Percentiles rank a stretch among this genome's conserved stretches.
phyloP scores from a whole-genome alignment of 2,888 invertebrate species.

The Ormyrus rosae region DNA sequence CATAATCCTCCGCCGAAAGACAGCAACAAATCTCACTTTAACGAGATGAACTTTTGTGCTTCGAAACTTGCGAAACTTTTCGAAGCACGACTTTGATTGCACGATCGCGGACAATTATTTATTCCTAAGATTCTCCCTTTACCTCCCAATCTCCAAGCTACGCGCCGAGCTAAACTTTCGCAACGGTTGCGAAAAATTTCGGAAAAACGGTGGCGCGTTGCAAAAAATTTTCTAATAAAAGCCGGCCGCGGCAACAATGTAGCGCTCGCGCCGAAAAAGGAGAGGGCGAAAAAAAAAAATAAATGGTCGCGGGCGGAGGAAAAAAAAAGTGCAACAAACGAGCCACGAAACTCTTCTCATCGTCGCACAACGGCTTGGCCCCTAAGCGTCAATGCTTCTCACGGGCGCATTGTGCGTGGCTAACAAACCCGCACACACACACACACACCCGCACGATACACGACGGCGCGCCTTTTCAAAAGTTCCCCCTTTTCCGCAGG shows the following conservation, averaged over 20 bases:
- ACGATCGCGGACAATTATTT: too few species aligned
- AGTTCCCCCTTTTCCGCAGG: not conserved
- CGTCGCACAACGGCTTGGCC: not conserved
- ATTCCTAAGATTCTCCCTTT: too few species aligned
- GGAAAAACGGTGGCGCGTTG: not conserved
- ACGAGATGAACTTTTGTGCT: too few species aligned
- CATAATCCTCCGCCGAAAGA: not conserved
- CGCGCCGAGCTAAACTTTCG: too few species aligned
- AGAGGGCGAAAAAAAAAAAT: too few species aligned
- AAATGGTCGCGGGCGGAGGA: not conserved
- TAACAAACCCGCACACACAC: not conserved
- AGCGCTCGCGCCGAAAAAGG: too few species aligned
- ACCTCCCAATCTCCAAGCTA: too few species aligned
- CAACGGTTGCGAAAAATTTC: too few species aligned
- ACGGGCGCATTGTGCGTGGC: constrained; percentile 27
- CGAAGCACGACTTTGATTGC: too few species aligned
- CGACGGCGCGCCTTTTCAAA: constrained; percentile 14
- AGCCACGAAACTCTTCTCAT: not conserved
- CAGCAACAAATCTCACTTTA: not conserved
- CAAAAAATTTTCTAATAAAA: too few species aligned
- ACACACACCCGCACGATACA: not conserved
- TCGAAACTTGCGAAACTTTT: too few species aligned
- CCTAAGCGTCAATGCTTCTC: constrained; percentile 34
- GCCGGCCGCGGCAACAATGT: too few species aligned
- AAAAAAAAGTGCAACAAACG: constrained; percentile 8